Conservation (phyloP, 2,888 invertebrate species). For the Papilio protenor region DNA sequence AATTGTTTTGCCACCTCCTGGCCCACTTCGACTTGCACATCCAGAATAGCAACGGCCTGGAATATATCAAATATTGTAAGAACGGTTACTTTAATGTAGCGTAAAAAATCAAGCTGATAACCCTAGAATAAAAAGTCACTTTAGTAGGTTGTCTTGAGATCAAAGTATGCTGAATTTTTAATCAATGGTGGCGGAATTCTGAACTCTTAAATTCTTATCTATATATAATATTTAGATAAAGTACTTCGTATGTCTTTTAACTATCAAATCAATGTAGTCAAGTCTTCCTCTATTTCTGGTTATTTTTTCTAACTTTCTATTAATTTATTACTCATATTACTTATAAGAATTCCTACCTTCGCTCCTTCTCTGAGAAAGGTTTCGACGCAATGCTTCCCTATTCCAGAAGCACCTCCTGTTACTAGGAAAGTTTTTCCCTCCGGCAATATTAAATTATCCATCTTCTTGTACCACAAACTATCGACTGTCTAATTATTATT, state of each 20-base stretch:
- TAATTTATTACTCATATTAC: background rate
- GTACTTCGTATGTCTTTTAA: background rate
- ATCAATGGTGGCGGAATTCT: background rate
- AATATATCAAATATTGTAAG: background rate
- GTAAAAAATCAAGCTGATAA: background rate
- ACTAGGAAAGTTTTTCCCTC: slow-evolving; percentile 30
- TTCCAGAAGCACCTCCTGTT: slow-evolving; percentile 24
- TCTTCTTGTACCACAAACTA: slow-evolving; percentile 5
- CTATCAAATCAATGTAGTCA: background rate
- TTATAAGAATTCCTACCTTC: slow-evolving; percentile 3
- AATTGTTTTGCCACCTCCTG: slow-evolving; percentile 47
- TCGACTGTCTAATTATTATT: background rate
- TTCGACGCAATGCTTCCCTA: slow-evolving; percentile 24
- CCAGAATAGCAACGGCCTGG: slow-evolving; percentile 41
- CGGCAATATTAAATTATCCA: slow-evolving; percentile 1
- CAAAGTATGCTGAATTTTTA: background rate
- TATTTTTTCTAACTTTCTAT: background rate
- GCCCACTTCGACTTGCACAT: slow-evolving; percentile 44
- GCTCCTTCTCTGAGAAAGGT: slow-evolving; percentile 35
- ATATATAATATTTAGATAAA: background rate
- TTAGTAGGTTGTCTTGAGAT: background rate
- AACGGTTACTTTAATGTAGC: background rate
- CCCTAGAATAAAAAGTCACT: background rate
- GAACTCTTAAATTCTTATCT: background rate
- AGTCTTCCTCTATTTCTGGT: background rate